phyloP scores from a whole-genome alignment of 2,888 invertebrate genomes.

The Vanessa cardui region DNA sequence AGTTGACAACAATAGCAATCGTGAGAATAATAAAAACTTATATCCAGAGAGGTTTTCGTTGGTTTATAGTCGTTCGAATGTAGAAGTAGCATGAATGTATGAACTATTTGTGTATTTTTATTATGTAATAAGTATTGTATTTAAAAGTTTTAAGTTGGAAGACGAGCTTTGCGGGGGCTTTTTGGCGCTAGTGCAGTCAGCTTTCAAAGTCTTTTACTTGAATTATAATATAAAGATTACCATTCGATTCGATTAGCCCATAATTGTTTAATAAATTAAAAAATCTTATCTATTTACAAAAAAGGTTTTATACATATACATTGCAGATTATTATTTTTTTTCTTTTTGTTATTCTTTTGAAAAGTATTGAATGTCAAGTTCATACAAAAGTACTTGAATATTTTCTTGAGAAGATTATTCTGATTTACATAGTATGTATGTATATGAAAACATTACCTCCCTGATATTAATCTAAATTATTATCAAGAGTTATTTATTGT shows the following conservation, averaged over 20 bases:
- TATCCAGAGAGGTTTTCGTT: slow-evolving; percentile 21
- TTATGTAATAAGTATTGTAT: not conserved
- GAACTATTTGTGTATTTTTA: not conserved
- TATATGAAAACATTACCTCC: slow-evolving; percentile 42
- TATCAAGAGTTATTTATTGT: not conserved
- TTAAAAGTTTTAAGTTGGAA: too few species aligned
- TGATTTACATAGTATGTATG: slow-evolving; percentile 37
- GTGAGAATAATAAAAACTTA: slow-evolving; percentile 37
- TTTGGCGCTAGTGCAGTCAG: slow-evolving; percentile 26
- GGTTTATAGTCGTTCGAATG: slow-evolving; percentile 22
- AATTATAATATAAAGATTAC: not conserved
- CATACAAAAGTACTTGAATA: too few species aligned
- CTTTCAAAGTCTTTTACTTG: slow-evolving; percentile 15
- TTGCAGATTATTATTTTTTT: not conserved
- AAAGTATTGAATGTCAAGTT: not conserved
- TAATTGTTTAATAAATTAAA: not conserved
- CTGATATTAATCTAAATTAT: slow-evolving; percentile 7
- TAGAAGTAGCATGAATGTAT: slow-evolving; percentile 23
- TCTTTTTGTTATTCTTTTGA: not conserved
- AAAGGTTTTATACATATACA: not conserved
- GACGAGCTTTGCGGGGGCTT: not conserved
- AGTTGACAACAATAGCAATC: slow-evolving; percentile 38
- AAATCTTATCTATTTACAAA: not conserved
- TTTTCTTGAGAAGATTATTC: not conserved
- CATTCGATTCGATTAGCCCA: not conserved